Evolutionary conservation across 2,797 vertebrate genomes (phyloP).

Genomic region (Rhynchotus rufescens): DNA sequence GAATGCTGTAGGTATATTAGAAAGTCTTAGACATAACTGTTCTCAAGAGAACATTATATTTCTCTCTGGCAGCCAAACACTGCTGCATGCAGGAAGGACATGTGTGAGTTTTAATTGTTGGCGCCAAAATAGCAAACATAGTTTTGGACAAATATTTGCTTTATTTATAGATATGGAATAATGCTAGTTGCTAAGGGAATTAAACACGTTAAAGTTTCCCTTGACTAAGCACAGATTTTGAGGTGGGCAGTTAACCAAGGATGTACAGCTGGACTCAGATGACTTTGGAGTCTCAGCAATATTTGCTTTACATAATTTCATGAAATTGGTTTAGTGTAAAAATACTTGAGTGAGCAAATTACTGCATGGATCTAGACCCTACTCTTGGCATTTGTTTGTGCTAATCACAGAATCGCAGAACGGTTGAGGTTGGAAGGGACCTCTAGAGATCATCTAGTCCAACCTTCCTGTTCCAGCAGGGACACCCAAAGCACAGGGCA

Average conservation of each 20-base stretch:
- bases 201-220: not conserved
- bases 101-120: not conserved
- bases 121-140: not conserved
- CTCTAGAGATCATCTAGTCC: too few species aligned
- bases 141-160: not conserved
- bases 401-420: not conserved
- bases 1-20: not conserved
- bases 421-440: too few species aligned
- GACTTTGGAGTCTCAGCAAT: not conserved
- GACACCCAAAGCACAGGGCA: too few species aligned
- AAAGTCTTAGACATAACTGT: not conserved
- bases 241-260: not conserved
- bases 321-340: not conserved
- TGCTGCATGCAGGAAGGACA: not conserved
- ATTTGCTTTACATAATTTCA: not conserved
- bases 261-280: not conserved
- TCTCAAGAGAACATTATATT: not conserved
- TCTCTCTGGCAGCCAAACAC: not conserved
- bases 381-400: not conserved
- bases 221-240: not conserved
- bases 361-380: not conserved
- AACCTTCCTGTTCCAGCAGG: too few species aligned
- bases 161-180: not conserved
- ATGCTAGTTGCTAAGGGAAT: not conserved
- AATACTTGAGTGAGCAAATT: not conserved